phyloP scores from a whole-genome alignment of 1,140 invertebrate genomes.

The Bombus polaris region DNA sequence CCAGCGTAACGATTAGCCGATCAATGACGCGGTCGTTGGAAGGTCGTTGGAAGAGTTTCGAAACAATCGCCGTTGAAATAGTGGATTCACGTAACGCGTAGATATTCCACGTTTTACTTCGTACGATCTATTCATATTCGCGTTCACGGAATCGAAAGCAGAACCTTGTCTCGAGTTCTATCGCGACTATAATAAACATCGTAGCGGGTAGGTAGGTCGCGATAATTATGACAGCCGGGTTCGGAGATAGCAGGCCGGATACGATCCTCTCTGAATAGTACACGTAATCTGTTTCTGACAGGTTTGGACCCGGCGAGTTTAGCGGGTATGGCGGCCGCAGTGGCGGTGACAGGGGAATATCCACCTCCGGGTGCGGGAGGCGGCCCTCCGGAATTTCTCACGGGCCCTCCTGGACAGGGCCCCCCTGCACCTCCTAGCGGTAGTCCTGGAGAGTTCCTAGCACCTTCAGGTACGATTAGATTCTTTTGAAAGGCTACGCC shows the following conservation, averaged over 20 bases:
- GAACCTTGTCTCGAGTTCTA: conserved; percentile 43
- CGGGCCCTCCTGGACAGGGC: conserved; percentile 84
- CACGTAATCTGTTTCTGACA: conserved; percentile 83
- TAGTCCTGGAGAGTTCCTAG: conserved; percentile 81
- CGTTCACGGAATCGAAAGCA: conserved; percentile 10
- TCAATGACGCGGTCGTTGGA: background rate
- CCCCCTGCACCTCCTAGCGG: conserved; percentile 83
- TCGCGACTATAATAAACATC: conserved; percentile 64
- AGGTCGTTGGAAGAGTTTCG: background rate
- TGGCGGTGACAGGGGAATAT: conserved; percentile 85
- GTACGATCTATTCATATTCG: background rate
- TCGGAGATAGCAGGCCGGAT: conserved; percentile 77
- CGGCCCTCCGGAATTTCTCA: conserved; percentile 84
- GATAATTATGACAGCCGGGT: conserved; percentile 72
- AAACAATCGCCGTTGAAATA: background rate
- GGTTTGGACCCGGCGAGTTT: conserved; percentile 87
- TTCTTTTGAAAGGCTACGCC: conserved; percentile 47
- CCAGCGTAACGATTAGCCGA: background rate
- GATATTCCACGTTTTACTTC: background rate
- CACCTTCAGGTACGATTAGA: conserved; percentile 79
- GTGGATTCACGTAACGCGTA: background rate
- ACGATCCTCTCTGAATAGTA: conserved; percentile 78
- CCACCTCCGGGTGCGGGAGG: conserved; percentile 85
- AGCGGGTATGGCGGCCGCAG: conserved; percentile 87
- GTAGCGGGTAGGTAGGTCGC: conserved; percentile 65